A percentile compares a stretch with the other conserved stretches of the same genome.
Conservation (phyloP, 2,113 vertebrate species). For the Platysternon megacephalum region DNA sequence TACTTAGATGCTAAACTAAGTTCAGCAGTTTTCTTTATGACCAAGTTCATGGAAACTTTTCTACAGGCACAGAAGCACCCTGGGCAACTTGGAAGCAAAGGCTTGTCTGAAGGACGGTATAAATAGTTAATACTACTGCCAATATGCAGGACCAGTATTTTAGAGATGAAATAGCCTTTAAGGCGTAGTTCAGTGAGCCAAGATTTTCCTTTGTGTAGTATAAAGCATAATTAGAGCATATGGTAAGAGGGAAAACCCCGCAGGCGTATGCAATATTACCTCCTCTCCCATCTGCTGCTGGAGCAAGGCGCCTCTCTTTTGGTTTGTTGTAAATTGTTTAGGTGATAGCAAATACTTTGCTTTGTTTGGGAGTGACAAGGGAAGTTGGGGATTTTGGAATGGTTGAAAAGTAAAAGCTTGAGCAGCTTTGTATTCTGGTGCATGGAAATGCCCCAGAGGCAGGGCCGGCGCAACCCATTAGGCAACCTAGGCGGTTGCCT, state of each 20-base stretch:
- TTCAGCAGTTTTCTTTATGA: background rate
- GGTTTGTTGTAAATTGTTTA: background rate
- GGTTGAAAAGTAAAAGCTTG: background rate
- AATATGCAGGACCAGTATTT: background rate
- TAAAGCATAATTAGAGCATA: background rate
- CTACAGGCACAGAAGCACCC: background rate
- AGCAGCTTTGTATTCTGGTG: background rate
- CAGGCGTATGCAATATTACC: background rate
- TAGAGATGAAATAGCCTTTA: conserved; percentile 15
- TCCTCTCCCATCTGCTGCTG: conserved; percentile 8
- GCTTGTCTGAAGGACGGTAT: background rate
- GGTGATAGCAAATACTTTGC: background rate
- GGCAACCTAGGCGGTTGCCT: too few species aligned
- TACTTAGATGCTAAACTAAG: background rate
- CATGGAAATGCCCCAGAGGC: background rate
- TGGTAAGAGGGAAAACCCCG: background rate
- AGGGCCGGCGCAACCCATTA: too few species aligned
- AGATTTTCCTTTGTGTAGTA: background rate
- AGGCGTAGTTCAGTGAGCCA: background rate
- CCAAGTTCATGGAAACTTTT: accelerated
- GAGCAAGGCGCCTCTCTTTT: background rate
- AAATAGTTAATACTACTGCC: background rate
- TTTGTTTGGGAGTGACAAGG: accelerated
- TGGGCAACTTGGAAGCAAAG: background rate
- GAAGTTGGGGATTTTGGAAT: background rate